Conservation (phyloP, 2,113 vertebrate genomes). For the Megalops atlanticus region DNA sequence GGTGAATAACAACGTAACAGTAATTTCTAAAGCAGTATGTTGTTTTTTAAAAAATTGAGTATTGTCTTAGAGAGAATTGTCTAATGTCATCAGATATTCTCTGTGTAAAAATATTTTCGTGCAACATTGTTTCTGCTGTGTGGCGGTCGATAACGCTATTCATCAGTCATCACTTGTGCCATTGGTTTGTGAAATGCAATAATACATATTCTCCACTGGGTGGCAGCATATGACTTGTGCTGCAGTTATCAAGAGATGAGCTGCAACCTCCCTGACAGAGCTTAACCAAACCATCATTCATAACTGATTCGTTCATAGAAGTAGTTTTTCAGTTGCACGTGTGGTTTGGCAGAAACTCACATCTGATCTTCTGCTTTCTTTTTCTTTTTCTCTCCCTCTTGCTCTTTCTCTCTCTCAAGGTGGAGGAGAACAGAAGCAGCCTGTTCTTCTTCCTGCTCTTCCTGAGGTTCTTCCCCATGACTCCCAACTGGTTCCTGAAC, state of each 20-base stretch:
- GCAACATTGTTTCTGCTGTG: not conserved
- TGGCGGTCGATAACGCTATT: not conserved
- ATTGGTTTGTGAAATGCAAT: not conserved
- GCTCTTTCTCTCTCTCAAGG: constrained; percentile 64
- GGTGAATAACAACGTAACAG: too few species aligned
- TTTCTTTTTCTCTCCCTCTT: not conserved
- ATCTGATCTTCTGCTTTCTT: not conserved
- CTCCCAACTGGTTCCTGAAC: constrained; percentile 98
- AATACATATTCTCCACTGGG: constrained; percentile 12
- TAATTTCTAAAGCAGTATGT: too few species aligned
- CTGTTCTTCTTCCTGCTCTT: constrained; percentile 96
- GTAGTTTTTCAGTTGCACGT: too few species aligned
- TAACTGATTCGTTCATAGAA: too few species aligned
- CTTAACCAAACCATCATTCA: too few species aligned
- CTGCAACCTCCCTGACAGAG: too few species aligned
- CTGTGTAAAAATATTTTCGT: too few species aligned
- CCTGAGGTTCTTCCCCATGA: constrained; percentile 96
- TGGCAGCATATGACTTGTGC: not conserved
- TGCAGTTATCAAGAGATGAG: not conserved
- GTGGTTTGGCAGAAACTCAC: not conserved
- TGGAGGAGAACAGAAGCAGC: constrained; percentile 88
- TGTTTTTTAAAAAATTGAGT: too few species aligned
- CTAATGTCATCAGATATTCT: too few species aligned
- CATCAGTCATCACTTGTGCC: not conserved
- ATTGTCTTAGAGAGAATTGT: too few species aligned